These are phyloP conservation scores for Diarsia dahlii DNA, from an alignment of 2,888 invertebrate genomes.

Conservation along the genomic window DNA sequence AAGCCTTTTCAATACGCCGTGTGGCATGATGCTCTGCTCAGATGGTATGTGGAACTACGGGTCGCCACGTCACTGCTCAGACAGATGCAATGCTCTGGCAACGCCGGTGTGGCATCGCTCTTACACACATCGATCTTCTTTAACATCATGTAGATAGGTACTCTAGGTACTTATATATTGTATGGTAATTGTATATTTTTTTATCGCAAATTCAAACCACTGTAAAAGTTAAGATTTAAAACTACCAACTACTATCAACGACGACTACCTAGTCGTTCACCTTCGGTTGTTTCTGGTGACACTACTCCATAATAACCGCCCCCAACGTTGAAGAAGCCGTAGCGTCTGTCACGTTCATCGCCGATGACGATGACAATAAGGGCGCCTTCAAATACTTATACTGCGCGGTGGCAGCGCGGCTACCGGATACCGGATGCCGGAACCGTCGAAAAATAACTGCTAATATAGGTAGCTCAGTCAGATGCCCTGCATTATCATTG, in stretches of 20 bases:
- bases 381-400: too few species aligned
- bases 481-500: too few species aligned
- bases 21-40: not conserved
- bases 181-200: too few species aligned
- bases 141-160: not conserved
- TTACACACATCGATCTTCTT: not conserved
- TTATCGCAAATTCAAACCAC: not conserved
- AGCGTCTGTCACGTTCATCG: not conserved
- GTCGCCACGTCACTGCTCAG: too few species aligned
- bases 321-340: not conserved
- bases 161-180: not conserved
- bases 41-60: too few species aligned
- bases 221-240: not conserved
- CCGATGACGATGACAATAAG: not conserved
- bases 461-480: too few species aligned
- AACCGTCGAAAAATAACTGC: too few species aligned
- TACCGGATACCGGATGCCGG: too few species aligned
- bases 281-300: not conserved
- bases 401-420: too few species aligned
- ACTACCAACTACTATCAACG: not conserved
- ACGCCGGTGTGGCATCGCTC: not conserved
- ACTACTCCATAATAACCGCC: not conserved
- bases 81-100: too few species aligned
- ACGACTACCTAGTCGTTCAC: not conserved
- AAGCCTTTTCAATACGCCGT: not conserved